Evolutionary conservation across 2,888 invertebrate genomes (phyloP).

Genomic region (Lacanobia oleracea): DNA sequence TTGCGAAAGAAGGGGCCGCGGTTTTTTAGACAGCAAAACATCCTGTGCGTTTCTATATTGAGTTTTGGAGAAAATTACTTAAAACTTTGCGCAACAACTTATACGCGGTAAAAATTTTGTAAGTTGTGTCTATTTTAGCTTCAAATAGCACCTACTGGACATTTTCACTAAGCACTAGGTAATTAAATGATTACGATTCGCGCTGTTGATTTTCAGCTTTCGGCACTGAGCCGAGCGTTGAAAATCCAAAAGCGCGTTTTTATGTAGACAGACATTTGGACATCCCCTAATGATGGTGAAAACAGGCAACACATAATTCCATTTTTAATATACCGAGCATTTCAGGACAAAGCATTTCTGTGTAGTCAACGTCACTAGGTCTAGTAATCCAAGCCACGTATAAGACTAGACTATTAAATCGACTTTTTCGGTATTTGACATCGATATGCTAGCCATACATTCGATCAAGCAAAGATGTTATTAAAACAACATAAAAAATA

Average conservation of each 20-base stretch:
- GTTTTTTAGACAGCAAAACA: not conserved
- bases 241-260: not conserved
- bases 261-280: not conserved
- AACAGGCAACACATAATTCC: not conserved
- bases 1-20: not conserved
- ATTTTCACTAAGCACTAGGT: too few species aligned
- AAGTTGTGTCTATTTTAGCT: not conserved
- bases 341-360: not conserved
- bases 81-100: not conserved
- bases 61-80: not conserved
- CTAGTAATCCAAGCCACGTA: not conserved
- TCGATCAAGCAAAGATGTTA: not conserved
- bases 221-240: not conserved
- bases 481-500: not conserved
- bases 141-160: not conserved
- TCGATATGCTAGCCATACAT: not conserved
- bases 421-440: not conserved
- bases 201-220: not conserved
- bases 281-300: not conserved
- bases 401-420: slow-evolving; percentile 2
- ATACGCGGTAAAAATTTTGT: not conserved
- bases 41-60: not conserved
- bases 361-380: not conserved
- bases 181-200: not conserved
- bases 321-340: not conserved